Evolutionary conservation across 2,797 vertebrate genomes (phyloP), one percentile per base, ranked within the genome.

Genomic region (Crocidura indochinensis): DNA sequence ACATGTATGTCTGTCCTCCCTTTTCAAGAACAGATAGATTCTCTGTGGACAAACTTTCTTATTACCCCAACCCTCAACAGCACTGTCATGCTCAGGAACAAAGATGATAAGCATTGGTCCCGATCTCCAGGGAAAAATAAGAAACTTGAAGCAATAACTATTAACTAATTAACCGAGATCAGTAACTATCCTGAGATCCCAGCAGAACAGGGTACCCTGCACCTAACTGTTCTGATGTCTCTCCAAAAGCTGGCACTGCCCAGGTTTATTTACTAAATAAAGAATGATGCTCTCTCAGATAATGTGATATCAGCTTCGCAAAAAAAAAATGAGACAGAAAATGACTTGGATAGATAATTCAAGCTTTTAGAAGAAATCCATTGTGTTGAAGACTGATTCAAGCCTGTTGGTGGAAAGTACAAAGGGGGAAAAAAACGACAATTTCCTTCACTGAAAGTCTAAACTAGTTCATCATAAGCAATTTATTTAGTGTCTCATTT

Each of bases 251-350:
- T 38, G 15, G 29, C 14, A 8, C 17, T 44, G 4, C 53, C 27
- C 26, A 0, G 0, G 8, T 51, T 47, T 69, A 9, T 76, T 92
- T 2, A 80, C 56, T 49, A 73, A 88, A 84, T 60, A 47, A 62
- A 64, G 47, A 71, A 31, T 27, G 14, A 2, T 24, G 0, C 49
- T 88, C 26, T 71, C 56, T 56, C 51, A 62, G 14, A 11, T 46
- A 62, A 17, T 31, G 6, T 31, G 77, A 47, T 1, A 51, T 53
- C 65, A 53, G 49, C n/a, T 82, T 29, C 49, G 85, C 47, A 64
- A 64, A 10, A 92, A 88, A 88, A 51, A 1, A 8, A 75, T 12
- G 26, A 74, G 8, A 17, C 79, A 83, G 65, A 94, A 84, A 82
- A 83, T 29, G 51, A 85, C 19, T 1, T 53, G 29, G 26, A 47